phyloP scores from a whole-genome alignment of 2,888 invertebrate genomes.

The Cryptophagus acutangulus region DNA sequence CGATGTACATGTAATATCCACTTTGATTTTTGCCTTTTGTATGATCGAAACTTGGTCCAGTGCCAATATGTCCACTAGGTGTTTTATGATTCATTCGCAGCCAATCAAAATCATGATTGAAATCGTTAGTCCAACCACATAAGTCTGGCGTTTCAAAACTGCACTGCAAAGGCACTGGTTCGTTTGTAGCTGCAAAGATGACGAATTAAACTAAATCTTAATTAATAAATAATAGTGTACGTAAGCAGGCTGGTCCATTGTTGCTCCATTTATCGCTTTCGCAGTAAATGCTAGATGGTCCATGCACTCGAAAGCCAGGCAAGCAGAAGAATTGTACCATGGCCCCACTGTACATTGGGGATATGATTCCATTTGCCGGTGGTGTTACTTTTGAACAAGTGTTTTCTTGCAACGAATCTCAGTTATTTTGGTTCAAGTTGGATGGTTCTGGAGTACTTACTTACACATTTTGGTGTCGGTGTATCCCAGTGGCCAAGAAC shows the following conservation, averaged over 20 bases:
- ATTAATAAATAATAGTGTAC: conserved; percentile 48
- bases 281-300: conserved; percentile 62
- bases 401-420: conserved; percentile 47
- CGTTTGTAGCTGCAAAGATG: conserved; percentile 39
- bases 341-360: conserved; percentile 51
- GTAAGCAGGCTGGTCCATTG: conserved; percentile 60
- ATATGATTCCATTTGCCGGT: conserved; percentile 54
- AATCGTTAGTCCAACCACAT: conserved; percentile 76
- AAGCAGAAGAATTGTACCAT: conserved; percentile 63
- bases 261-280: conserved; percentile 68
- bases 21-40: conserved; percentile 56
- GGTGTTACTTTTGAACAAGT: conserved; percentile 52
- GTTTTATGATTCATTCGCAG: conserved; percentile 58
- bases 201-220: neutral
- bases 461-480: conserved; percentile 64
- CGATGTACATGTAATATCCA: conserved; percentile 80
- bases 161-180: conserved; percentile 51
- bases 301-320: conserved; percentile 57
- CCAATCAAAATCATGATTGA: conserved; percentile 72
- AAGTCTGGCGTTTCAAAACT: conserved; percentile 63
- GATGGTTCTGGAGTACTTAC: conserved; percentile 53
- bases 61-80: conserved; percentile 60
- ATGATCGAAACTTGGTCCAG: conserved; percentile 74
- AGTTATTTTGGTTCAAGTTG: neutral
- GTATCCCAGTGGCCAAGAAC: conserved; percentile 67